phyloP scores from a whole-genome alignment of 92 coral and sea anemone species.

The Galaxea fascicularis region DNA sequence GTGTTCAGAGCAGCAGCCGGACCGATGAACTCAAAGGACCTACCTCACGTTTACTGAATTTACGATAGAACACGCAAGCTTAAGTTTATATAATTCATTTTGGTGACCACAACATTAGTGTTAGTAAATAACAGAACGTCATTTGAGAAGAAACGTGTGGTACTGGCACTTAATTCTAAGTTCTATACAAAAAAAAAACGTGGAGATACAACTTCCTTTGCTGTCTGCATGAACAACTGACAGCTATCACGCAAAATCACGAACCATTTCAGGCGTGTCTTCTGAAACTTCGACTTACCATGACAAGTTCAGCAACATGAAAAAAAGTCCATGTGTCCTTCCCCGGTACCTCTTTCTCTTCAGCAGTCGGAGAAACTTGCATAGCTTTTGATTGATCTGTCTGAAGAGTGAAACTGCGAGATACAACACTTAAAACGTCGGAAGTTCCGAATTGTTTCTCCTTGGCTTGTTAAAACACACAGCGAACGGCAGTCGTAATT shows the following conservation, averaged over 20 bases:
- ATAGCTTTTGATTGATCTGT: background rate
- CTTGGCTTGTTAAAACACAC: slow-evolving; percentile 11
- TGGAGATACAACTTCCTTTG: background rate
- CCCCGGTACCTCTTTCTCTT: slow-evolving; percentile 63
- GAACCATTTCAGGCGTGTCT: background rate
- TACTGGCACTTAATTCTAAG: slow-evolving; percentile 22
- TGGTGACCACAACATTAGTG: background rate
- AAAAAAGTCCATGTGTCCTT: slow-evolving; percentile 46
- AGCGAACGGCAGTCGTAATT: background rate
- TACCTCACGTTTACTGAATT: background rate
- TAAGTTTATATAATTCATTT: background rate
- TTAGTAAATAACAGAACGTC: background rate
- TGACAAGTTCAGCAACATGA: slow-evolving; percentile 58
- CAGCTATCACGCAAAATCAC: background rate
- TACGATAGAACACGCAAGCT: background rate
- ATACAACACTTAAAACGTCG: background rate
- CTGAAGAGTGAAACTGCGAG: background rate
- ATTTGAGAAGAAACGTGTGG: slow-evolving; percentile 1
- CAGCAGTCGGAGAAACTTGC: slow-evolving; percentile 57
- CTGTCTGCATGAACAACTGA: background rate
- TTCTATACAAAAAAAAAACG: slow-evolving; percentile 15
- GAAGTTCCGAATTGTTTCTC: slow-evolving; percentile 3
- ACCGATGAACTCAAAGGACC: background rate
- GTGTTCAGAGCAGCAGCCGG: background rate
- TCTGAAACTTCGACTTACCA: slow-evolving; percentile 47